Percentiles rank a stretch among this genome's conserved stretches.
These are phyloP conservation scores for Latrodectus geometricus DNA, from an alignment of 1,140 invertebrate species.

Conservation along the genomic window DNA sequence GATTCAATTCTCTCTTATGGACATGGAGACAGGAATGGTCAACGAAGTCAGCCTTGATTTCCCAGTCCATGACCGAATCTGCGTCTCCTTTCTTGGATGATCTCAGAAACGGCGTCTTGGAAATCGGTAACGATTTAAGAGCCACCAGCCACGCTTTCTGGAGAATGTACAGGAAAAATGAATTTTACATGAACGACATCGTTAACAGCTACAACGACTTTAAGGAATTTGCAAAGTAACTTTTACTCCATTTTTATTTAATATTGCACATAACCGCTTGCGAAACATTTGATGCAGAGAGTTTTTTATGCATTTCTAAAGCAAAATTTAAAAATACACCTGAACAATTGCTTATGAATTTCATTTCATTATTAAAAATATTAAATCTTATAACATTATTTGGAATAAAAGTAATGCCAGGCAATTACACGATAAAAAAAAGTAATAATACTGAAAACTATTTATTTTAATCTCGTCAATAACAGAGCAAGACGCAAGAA, in stretches of 20 bases:
- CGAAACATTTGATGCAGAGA: too few species aligned
- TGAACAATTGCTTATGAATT: too few species aligned
- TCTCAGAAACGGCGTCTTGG: constrained; percentile 36
- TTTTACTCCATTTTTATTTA: not conserved
- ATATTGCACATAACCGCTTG: too few species aligned
- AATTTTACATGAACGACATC: constrained; percentile 65
- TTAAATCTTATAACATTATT: too few species aligned
- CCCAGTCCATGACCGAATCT: constrained; percentile 55
- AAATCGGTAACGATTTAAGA: constrained; percentile 58
- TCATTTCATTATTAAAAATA: too few species aligned
- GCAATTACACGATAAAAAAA: too few species aligned
- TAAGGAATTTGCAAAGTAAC: constrained; percentile 15
- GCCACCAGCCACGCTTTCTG: constrained; percentile 53
- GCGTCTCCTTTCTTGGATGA: constrained; percentile 58
- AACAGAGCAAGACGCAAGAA: too few species aligned
- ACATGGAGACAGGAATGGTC: constrained; percentile 3
- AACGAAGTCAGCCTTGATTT: not conserved
- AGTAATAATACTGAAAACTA: too few species aligned
- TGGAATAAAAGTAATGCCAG: too few species aligned
- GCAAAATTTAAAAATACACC: too few species aligned
- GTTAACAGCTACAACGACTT: constrained; percentile 1
- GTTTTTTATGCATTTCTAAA: too few species aligned
- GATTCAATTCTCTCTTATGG: not conserved
- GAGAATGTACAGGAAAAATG: constrained; percentile 64
- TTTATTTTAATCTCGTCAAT: too few species aligned